Evolutionary conservation across 64 coral and sea anemone genomes (phyloP).

Genomic region (Montipora cactus): DNA sequence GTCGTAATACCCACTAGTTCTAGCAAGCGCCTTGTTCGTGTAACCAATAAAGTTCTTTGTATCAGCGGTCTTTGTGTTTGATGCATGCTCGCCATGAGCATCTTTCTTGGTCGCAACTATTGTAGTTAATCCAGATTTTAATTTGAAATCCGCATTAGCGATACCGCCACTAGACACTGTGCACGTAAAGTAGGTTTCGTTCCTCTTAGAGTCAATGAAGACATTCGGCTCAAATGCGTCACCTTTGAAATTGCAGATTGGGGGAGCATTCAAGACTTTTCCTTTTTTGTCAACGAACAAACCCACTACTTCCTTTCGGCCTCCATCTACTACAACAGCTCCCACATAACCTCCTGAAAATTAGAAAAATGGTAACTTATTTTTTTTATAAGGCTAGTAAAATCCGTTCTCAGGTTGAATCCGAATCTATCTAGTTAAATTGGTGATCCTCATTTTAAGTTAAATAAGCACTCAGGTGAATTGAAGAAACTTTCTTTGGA

Average conservation of each 20-base stretch:
- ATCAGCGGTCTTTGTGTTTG: slow-evolving; percentile 41
- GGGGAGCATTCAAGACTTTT: not conserved
- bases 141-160: slow-evolving; percentile 41
- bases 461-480: no score
- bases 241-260: slow-evolving; percentile 60
- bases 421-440: no score
- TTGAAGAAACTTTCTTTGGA: no score
- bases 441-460: no score
- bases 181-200: slow-evolving; percentile 83
- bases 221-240: slow-evolving; percentile 76
- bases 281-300: slow-evolving; percentile 59
- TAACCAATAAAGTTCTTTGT: slow-evolving; percentile 81
- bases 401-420: no score
- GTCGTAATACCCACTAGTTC: slow-evolving; percentile 77
- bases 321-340: slow-evolving; percentile 44
- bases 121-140: not conserved
- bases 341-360: slow-evolving; percentile 81
- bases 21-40: slow-evolving; percentile 68
- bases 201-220: slow-evolving; percentile 75
- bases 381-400: not conserved
- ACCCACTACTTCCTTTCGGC: slow-evolving; percentile 53
- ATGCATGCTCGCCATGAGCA: slow-evolving; percentile 69
- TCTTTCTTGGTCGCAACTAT: slow-evolving; percentile 71
- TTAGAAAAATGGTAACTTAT: not conserved
- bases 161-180: slow-evolving; percentile 49